Evolutionary conservation across 2,888 invertebrate species (phyloP), one percentile per base, ranked within the genome.

Genomic region (Bellardia bayeri): DNA sequence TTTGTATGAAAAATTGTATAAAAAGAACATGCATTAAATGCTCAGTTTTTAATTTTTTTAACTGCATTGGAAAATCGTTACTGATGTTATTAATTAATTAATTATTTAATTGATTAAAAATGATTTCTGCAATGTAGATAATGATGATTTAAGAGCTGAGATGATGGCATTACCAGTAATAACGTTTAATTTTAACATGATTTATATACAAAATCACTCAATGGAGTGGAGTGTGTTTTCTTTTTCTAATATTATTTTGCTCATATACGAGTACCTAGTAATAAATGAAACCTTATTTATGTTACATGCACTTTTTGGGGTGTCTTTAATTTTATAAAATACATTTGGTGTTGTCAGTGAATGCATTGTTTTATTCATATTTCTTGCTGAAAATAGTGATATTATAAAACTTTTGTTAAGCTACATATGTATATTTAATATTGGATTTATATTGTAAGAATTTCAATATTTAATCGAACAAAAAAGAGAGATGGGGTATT

Each of bases 11-110:
- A 74, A 76, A 69, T 72, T 78, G 45, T 64, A 56, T 78, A 13
- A 40, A 49, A 85, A 83, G 74, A 80, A 68, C 84, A 85, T 85
- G 84, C 84, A 74, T 79, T 74, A 9, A 72, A 72, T 79, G 78
- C 84, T 78, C 37, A 78, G 49, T 58, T 45, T 16, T 49, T 37
- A 30, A 13, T 23, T 23, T 23, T 81, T 40, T 37, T 37, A 82
- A 82, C 58, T 74, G 58, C 58, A 58, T 64, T 54, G 14, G n/a
- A 74, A 49, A 40, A 49, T 75, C 61, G 30, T 76, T 40, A 33
- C n/a, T 42, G 49, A 16, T 33, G 68, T 56, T 7, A 33, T 63
- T 45, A 23, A 40, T 40, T 61, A 23, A 40, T 40, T 61, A 61
- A 37, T 8, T 13, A 33, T 8, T 16, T 58, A 30, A 23, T 23